Conservation (phyloP, 2,888 invertebrate species). For the Corbicula japonica region DNA sequence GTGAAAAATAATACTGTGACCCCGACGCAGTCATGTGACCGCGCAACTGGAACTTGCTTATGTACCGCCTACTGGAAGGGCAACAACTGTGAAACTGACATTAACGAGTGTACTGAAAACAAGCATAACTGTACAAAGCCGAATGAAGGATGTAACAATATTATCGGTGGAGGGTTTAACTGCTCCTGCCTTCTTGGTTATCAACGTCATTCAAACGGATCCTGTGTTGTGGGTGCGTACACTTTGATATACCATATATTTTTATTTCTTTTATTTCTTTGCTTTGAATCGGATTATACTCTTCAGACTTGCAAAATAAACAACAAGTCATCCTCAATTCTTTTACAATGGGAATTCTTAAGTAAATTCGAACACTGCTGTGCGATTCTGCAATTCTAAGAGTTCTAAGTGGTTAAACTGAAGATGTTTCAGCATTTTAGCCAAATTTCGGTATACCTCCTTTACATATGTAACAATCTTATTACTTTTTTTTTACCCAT, state of each 20-base stretch:
- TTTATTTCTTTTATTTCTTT: too few species aligned
- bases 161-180: not conserved
- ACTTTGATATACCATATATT: not conserved
- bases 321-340: too few species aligned
- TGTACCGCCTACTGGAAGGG: constrained; percentile 1
- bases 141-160: constrained; percentile 6
- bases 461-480: too few species aligned
- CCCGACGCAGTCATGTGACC: not conserved
- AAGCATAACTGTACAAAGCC: not conserved
- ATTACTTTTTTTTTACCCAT: too few species aligned
- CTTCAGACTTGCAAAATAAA: too few species aligned
- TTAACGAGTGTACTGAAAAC: constrained; percentile 3
- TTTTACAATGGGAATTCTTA: too few species aligned
- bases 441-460: too few species aligned
- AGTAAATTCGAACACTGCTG: too few species aligned
- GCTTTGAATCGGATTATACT: too few species aligned
- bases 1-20: not conserved
- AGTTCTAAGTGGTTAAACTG: too few species aligned
- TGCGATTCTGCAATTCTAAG: too few species aligned
- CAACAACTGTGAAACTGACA: not conserved
- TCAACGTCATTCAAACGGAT: not conserved
- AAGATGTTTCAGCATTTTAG: too few species aligned
- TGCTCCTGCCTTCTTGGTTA: not conserved
- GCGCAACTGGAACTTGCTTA: not conserved
- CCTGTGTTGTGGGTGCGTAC: not conserved